Percentiles rank a stretch among this genome's conserved stretches.
These are phyloP conservation scores for Garrulus glandarius DNA, from an alignment of 2,797 vertebrate genomes.

Conservation along the genomic window DNA sequence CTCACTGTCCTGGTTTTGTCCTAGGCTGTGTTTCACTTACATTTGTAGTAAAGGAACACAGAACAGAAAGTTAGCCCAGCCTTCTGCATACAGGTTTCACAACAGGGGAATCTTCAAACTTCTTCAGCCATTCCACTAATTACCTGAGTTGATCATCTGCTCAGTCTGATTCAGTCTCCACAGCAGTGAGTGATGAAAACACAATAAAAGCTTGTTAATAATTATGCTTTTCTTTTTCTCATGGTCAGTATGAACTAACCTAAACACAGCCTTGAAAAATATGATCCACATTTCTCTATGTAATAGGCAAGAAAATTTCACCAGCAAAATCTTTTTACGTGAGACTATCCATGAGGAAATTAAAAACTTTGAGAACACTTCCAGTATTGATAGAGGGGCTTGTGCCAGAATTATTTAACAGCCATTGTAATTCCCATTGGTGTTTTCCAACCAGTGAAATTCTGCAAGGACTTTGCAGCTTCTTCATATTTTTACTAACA, in stretches of 20 bases:
- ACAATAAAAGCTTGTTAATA: background rate
- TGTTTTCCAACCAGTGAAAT: background rate
- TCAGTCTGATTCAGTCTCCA: constrained; percentile 9
- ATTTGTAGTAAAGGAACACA: background rate
- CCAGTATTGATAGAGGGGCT: background rate
- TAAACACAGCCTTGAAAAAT: background rate
- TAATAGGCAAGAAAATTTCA: background rate
- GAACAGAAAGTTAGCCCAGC: background rate
- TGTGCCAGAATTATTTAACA: background rate
- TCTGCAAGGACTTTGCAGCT: background rate
- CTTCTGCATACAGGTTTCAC: background rate
- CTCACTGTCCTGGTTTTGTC: background rate
- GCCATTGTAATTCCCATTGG: background rate
- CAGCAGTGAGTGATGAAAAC: constrained; percentile 2
- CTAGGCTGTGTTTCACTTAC: background rate
- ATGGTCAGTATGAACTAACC: background rate
- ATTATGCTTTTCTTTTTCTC: background rate
- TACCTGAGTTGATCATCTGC: background rate
- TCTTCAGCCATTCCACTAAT: constrained; percentile 14
- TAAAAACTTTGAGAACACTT: background rate
- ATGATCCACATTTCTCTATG: background rate
- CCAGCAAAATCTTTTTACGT: background rate
- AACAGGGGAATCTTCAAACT: background rate
- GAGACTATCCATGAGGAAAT: background rate
- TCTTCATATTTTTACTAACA: background rate